A percentile compares a stretch with the other conserved stretches of the same genome.
Conservation (phyloP, 1,140 invertebrate genomes). For the Anoplophora glabripennis region DNA sequence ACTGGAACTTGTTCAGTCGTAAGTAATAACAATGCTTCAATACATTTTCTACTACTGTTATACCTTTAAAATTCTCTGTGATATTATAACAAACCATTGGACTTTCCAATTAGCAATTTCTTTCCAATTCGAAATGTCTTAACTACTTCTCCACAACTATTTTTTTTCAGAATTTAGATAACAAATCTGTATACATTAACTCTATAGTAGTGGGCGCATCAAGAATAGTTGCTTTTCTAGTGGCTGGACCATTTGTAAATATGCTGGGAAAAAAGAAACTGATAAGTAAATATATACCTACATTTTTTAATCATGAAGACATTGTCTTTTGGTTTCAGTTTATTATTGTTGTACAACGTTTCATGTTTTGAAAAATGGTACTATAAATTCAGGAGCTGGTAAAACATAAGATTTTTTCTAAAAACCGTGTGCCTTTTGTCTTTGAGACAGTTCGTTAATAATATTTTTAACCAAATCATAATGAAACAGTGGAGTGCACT, state of each 20-base stretch:
- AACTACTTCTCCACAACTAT: too few relatives aligned
- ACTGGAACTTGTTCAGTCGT: slow-evolving; percentile 8
- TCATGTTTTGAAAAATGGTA: background rate
- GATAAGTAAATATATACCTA: slow-evolving; percentile 18
- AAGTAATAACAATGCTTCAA: too few relatives aligned
- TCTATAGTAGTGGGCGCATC: slow-evolving; percentile 30
- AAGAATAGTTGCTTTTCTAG: slow-evolving; percentile 20
- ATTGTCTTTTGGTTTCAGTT: too few relatives aligned
- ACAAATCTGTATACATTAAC: slow-evolving; percentile 34
- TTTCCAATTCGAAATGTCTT: too few relatives aligned
- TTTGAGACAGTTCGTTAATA: background rate
- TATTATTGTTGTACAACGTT: background rate
- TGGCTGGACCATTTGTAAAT: slow-evolving; percentile 26
- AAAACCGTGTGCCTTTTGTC: background rate
- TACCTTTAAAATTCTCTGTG: too few relatives aligned
- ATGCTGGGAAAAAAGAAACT: slow-evolving; percentile 32
- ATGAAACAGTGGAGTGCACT: background rate
- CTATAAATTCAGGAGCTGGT: background rate
- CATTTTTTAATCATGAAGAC: too few relatives aligned
- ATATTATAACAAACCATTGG: too few relatives aligned
- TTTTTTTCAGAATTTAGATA: slow-evolving; percentile 30
- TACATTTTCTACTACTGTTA: too few relatives aligned
- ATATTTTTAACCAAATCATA: background rate
- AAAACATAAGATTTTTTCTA: background rate
- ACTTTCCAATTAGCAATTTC: background rate